Percentiles rank a stretch among this genome's conserved stretches.
Evolutionary conservation across 2,113 vertebrate genomes (phyloP).

Genomic region (Oryzias curvinotus): DNA sequence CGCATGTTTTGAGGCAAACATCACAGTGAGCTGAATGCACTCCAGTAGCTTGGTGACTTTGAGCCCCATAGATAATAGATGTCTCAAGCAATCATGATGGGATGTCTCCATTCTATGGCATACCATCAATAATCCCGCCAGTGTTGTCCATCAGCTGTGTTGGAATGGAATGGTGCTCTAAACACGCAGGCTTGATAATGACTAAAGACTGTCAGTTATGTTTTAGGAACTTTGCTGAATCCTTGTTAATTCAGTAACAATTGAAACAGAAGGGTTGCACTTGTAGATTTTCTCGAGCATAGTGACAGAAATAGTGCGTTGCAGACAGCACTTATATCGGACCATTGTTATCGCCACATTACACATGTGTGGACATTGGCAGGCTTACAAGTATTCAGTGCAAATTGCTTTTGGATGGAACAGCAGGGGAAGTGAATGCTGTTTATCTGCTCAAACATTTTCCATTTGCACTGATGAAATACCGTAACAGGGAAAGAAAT

Average conservation of each 20-base stretch:
- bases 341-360: constrained; percentile 31
- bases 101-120: constrained; percentile 51
- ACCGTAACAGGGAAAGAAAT: background rate
- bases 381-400: constrained; percentile 18
- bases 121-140: constrained; percentile 38
- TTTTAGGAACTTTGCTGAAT: constrained; percentile 52
- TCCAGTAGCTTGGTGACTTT: constrained; percentile 45
- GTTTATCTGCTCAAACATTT: constrained; percentile 12
- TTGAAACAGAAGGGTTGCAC: constrained; percentile 31
- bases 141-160: constrained; percentile 50
- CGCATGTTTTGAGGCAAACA: constrained; percentile 34
- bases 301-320: constrained; percentile 9
- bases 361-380: constrained; percentile 37
- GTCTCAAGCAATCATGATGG: constrained; percentile 60
- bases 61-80: constrained; percentile 57
- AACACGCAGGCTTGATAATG: constrained; percentile 45
- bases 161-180: constrained; percentile 44
- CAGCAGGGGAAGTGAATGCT: constrained; percentile 23
- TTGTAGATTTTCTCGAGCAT: constrained; percentile 23
- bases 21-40: constrained; percentile 34
- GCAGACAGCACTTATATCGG: constrained; percentile 1
- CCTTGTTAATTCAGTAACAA: constrained; percentile 51
- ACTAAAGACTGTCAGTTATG: constrained; percentile 43
- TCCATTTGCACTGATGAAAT: constrained; percentile 1
- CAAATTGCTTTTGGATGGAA: constrained; percentile 18